Evolutionary conservation across 2,888 invertebrate genomes (phyloP), one percentile per base, ranked within the genome.

Genomic region (Muscina levida): DNA sequence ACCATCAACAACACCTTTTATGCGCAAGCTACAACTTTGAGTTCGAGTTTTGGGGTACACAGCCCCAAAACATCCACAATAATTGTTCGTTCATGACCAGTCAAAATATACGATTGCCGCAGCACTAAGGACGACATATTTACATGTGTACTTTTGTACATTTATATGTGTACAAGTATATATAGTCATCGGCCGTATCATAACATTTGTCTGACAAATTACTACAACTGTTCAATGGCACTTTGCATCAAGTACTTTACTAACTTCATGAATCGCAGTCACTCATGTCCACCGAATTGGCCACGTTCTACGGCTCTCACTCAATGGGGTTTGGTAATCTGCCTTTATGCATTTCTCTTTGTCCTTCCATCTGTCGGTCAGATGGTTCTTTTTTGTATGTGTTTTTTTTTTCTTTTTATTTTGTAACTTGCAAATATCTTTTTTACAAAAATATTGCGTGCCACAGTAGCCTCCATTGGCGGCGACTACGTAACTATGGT

Each of bases 161-260:
- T 15, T 48, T 17, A 17, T n/a, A 46, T 15, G 17, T 48, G 48
- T 48, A 48, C 48, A 19, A 10, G 17, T 19, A 22, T 48, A 59
- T 10, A 59, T 8, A 6, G 59, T 59, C 17, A 37, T 22, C 42
- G 62, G 19, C 39, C 74, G 46, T 77, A 77, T 81, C 72, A 57
- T 77, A 81, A 81, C 81, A 81, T 81, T 77, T 81, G 77, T 81
- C 81, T 75, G 81, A 81, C 81, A 81, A 81, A 81, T 81, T 77
- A 57, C 81, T 77, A 81, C 81, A 81, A 81, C 77, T 77, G 81
- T 81, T 81, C 72, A 68, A 62, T 81, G 77, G 72, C 81, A 81
- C 81, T 74, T 81, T 56, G 65, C 31, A 3, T 31, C 31, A 31
- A 72, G 72, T 79, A 57, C 56, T 56, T 59, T 62, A 39, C 62